Conservation (phyloP, 2,797 vertebrate genomes). For the Octomys mimax region DNA sequence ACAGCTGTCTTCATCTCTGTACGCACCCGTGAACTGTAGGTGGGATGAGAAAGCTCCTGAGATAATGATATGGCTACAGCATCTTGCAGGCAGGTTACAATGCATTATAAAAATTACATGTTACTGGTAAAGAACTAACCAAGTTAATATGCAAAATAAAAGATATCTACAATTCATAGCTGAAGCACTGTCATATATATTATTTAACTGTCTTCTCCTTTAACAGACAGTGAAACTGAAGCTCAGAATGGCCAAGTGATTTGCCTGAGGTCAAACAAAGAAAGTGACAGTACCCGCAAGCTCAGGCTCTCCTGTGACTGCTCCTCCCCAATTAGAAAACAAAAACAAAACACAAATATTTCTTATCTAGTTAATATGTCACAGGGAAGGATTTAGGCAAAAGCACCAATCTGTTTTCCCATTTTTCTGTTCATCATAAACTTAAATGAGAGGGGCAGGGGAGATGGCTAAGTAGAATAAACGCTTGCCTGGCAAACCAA, state of each 20-base stretch:
- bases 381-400: constrained; percentile 13
- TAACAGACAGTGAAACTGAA: constrained; percentile 18
- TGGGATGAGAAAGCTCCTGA: not conserved
- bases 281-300: not conserved
- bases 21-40: not conserved
- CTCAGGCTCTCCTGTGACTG: not conserved
- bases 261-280: constrained; percentile 5
- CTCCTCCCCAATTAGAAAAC: not conserved
- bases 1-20: not conserved
- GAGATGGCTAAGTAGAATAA: no score
- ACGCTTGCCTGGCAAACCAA: no score
- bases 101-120: not conserved
- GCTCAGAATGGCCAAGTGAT: not conserved
- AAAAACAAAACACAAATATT: not conserved
- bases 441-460: not conserved
- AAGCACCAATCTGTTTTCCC: constrained; percentile 44
- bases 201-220: constrained; percentile 35
- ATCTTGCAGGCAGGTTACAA: not conserved
- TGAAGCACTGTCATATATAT: constrained; percentile 17
- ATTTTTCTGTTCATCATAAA: constrained; percentile 6
- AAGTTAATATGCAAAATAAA: constrained; percentile 50
- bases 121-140: not conserved
- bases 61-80: not conserved
- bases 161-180: not conserved
- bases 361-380: not conserved